These are phyloP conservation scores for Pseudorhiza aurosa DNA, from an alignment of 30 jellyfish, hydroid and myxozoan genomes.

Conservation along the genomic window DNA sequence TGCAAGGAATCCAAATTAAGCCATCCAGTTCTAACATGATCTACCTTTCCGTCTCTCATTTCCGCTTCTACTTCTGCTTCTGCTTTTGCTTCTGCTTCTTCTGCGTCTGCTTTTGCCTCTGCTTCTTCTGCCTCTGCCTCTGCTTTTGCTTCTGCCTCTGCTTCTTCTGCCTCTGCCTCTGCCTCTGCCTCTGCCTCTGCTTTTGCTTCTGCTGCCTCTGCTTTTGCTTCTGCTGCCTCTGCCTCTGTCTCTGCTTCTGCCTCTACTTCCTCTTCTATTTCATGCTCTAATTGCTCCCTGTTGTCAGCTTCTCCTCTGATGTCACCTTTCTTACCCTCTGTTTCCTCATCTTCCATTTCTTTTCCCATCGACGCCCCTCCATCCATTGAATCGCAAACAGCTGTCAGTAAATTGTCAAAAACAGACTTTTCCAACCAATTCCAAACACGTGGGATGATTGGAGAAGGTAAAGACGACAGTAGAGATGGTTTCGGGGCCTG, in stretches of 20 bases:
- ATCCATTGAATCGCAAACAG: slow-evolving; percentile 4
- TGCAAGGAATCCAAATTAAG: background rate
- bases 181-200: background rate
- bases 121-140: background rate
- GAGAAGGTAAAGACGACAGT: slow-evolving; percentile 42
- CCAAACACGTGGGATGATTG: slow-evolving; percentile 68
- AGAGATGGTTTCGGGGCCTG: slow-evolving; percentile 38
- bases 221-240: background rate
- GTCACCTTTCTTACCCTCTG: background rate
- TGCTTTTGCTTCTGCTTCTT: background rate
- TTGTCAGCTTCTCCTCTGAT: background rate
- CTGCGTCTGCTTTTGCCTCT: no score
- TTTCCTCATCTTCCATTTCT: background rate
- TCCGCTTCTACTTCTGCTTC: background rate
- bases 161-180: background rate
- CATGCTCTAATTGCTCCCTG: background rate
- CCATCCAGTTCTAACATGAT: background rate
- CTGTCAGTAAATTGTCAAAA: slow-evolving; percentile 1
- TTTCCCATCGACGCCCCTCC: background rate
- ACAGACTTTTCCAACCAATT: slow-evolving; percentile 57
- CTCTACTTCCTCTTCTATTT: background rate
- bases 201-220: background rate
- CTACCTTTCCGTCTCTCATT: background rate
- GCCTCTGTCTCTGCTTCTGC: background rate
- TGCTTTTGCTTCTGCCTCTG: background rate